Base-by-base conservation (phyloP, 2,797 vertebrate genomes). In the Tauraco hartlaubi region DNA sequence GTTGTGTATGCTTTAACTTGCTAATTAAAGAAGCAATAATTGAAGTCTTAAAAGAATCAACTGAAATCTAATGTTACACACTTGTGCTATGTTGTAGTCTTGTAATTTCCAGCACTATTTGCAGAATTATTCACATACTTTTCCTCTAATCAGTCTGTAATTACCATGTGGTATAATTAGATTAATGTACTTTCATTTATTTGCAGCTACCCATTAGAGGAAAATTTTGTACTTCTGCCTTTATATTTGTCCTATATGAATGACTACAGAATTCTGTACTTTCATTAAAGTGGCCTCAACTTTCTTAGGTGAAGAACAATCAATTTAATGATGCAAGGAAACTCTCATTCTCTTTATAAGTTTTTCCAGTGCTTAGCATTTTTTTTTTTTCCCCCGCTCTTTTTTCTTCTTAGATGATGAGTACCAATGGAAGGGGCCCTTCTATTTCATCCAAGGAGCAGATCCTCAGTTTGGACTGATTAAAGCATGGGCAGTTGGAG, bases 391-490 rank as follows among this genome's bases (percentile, higher is more conserved):
- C 12, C 8, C 12, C 18, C 33, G 11, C 23, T 23, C 8, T 39
- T 48, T 51, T 49, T 52, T 8, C 10, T 76, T 79, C 48, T 54
- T 96, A 99, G 99, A 98, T 94, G 96, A 97, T 49, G 98, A 99
- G 95, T 97, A 69, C 18, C 96, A 98, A 51, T 99, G 99, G 99
- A 98, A 89, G 12, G 99, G 98, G 20, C 98, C 99, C 0, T 99
- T 99, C 98, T 99, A 97, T 97, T 99, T 99, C 96, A 99, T 99
- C 93, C 99, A 99, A 96, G 99, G 98, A 7, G 99, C 99, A 14
- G 99, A 99, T 97, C 99, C 99, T 28, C 99, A 99, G 97, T 98
- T 99, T n/a, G 99, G 99, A 7, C 97, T 99, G 91, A 99, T 99
- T 98, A 99, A 99, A 97, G 98, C 99, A n/a, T 99, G 99, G 99